Base-by-base conservation (phyloP, 2,797 vertebrate genomes). In the Coccyzus lansbergi region DNA sequence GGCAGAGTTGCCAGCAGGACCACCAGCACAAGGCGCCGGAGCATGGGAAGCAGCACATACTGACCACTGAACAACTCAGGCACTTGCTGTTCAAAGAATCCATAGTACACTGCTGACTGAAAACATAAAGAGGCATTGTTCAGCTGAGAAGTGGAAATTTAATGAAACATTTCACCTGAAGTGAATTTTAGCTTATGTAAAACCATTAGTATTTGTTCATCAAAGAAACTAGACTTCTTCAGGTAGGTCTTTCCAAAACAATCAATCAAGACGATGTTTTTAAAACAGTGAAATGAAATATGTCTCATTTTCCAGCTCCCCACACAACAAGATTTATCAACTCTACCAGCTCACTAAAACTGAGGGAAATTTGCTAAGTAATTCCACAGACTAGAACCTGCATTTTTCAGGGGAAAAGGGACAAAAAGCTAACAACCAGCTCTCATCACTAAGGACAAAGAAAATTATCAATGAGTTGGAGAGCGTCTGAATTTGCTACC, bases 61-160 rank as follows among this genome's bases (percentile, higher is more conserved):
- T 2, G 3, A 1, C 15, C 53, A 21, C 1, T 0, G 38, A 42
- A 6, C 9, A 1, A 29, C 28, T 31, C 1, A 1, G 17, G 21
- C 44, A 2, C 7, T 9, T 0, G 10, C 51, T 24, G 17, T 2
- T n/a, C 56, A 1, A 4, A 7, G 28, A 17, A 5, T 10, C 40
- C 1, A 0, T 0, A 28, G 34, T 3, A 0, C 15, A 0, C 5
- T 9, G 59, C 60, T 14, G 29, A 34, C 33, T 24, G 3, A 26
- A 36, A 21, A 3, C 33, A 24, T 46, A 21, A 34, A 4, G 0
- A 19, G 51, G 29, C 34, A 48, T 1, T 5, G 4, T 8, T 7
- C 52, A 5, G 9, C 44, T 29, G 60, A 1, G 11, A 58, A 31
- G 29, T 2, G 24, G 58, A 16, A 33, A 77, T 69, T 6, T 8